These are phyloP conservation scores for Pterostichus niger DNA, from an alignment of 2,888 invertebrate genomes.

Conservation along the genomic window DNA sequence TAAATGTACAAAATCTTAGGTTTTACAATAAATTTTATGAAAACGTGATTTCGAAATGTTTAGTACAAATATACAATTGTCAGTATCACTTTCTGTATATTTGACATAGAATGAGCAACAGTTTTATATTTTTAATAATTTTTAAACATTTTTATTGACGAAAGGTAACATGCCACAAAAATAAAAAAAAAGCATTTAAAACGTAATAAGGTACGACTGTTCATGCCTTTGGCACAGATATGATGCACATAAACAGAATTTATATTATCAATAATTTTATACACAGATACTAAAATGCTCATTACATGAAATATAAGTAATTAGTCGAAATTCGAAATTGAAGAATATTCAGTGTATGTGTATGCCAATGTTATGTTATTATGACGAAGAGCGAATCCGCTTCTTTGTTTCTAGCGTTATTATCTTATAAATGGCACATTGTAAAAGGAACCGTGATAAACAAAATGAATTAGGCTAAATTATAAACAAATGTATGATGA, in stretches of 20 bases:
- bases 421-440: slow-evolving; percentile 63
- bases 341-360: slow-evolving; percentile 5
- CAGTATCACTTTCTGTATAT: slow-evolving; percentile 49
- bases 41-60: too few relatives aligned
- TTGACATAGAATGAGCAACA: slow-evolving; percentile 59
- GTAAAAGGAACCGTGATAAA: slow-evolving; percentile 60
- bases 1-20: neutral
- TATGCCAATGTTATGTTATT: neutral
- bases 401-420: slow-evolving; percentile 15
- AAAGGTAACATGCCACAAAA: slow-evolving; percentile 65
- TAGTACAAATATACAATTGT: slow-evolving; percentile 1
- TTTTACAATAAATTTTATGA: neutral
- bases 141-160: slow-evolving; percentile 58
- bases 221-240: slow-evolving; percentile 73
- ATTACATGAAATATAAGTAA: slow-evolving; percentile 33
- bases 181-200: slow-evolving; percentile 59
- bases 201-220: slow-evolving; percentile 67
- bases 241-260: slow-evolving; percentile 57
- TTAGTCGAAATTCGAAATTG: neutral
- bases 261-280: slow-evolving; percentile 37
- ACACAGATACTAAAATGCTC: slow-evolving; percentile 29
- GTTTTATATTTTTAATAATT: slow-evolving; percentile 49
- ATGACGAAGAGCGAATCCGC: neutral
- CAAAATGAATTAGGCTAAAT: slow-evolving; percentile 49
- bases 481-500: slow-evolving; percentile 57